Base-by-base conservation (phyloP, 1,140 invertebrate species). In the Penaeus vannamei region DNA sequence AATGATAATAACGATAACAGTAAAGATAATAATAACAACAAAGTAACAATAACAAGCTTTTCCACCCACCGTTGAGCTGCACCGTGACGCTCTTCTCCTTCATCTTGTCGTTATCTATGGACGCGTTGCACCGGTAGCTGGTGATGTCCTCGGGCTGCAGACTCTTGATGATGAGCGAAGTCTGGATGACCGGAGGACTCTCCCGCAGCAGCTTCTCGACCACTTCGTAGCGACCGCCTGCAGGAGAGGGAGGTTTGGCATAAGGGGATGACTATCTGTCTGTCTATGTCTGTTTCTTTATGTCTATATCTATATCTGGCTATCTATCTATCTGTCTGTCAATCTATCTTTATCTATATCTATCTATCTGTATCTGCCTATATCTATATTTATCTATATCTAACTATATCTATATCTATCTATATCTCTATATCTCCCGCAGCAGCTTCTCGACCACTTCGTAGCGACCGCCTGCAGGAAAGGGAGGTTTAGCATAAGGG, bases 11-110 rank as follows among this genome's bases (percentile, higher is more conserved):
- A 53, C 1, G 5, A 53, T 17, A 10, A 53, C 1, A 53, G 14
- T 53, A 53, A 53, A 14, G 53, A 14, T 12, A 53, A 53, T 17
- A 17, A 53, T 53, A 10, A 0, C 53, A 53, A 1, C 8, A 1
- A 53, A 2, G 53, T 14, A 17, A 53, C 2, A 53, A 53, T 53
- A 53, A 3, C 36, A 36, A 5, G 5, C 4, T 42, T 7, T 42
- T 42, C 23, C n/a, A 66, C 87, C 29, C 61, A 91, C 90, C 90
- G 29, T 85, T 91, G 22, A 91, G 90, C 81, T 91, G 87, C 4
- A 91, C 90, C 3, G 90, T 80, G 14, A 91, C 66, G 83, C 90
- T 91, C 81, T 91, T 91, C 76, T 86, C 85, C 66, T 85, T 76
- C 29, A 22, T 85, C 80, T 86, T 89, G 59, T 91, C 87, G 61